Base-by-base conservation (phyloP, 2,113 vertebrate genomes). In the Recurvirostra avosetta region DNA sequence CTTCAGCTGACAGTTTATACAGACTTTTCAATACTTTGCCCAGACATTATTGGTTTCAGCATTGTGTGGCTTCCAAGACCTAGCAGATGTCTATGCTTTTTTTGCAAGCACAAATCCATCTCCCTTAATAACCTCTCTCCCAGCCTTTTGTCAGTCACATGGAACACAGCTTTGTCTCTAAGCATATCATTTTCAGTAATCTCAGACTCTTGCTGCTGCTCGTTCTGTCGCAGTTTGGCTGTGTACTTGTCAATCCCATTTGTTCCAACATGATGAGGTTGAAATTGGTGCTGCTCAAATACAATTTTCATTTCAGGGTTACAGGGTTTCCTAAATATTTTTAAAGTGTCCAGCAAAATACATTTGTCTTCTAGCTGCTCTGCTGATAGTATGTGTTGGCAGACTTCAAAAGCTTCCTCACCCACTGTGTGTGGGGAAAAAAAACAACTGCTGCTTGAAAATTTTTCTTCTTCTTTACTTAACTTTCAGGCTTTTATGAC, bases 111-210 rank as follows among this genome's bases (percentile, higher is more conserved):
- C 38, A 86, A 80, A 90, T 92, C 59, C 3, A 3, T 82, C 56
- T 95, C 82, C 49, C 15, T 72, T 86, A 90, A 95, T 95, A 96
- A 92, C 71, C 59, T 96, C 78, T 88, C 85, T 93, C 45, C 41
- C 26, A 79, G 40, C 18, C 62, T 93, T 86, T 92, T 96, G 78
- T 88, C 81, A 94, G 71, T 92, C 74, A 79, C 59, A 86, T 50
- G 72, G 67, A 86, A 93, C 86, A 82, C 78, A 88, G 65, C 90
- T 95, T 93, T 86, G n/a, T 90, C 41, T 77, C 75, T 70, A 94
- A 94, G 90, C 55, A 32, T 96, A 80, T 94, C 0, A 93, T 95
- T 96, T 96, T 90, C 72, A 27, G 82, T 88, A 94, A 93, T 94
- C 82, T 96, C 78, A 90, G 67, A 70, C 26, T 71, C 41, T 65